Conservation (phyloP, 2,888 invertebrate genomes). For the Andrena dorsata region DNA sequence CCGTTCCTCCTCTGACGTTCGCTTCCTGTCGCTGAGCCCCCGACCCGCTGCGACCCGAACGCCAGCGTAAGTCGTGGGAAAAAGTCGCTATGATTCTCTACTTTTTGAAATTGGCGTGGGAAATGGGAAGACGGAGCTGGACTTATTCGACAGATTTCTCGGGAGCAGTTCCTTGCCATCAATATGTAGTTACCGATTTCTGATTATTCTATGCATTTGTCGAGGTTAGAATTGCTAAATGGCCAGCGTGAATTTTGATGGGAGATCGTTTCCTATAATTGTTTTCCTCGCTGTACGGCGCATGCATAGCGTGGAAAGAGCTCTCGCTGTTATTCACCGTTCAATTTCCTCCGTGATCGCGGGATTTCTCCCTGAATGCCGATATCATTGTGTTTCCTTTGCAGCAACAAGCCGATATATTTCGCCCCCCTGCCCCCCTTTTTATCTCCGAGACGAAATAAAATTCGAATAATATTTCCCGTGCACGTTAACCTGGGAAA, state of each 20-base stretch:
- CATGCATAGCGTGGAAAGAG: constrained; percentile 13
- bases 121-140: background rate
- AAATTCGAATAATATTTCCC: constrained; percentile 45
- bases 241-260: too few relatives aligned
- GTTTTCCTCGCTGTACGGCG: constrained; percentile 7
- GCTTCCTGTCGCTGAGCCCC: constrained; percentile 26
- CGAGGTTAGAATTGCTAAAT: too few relatives aligned
- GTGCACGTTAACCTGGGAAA: constrained; percentile 4
- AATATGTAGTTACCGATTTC: too few relatives aligned
- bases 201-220: too few relatives aligned
- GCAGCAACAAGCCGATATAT: constrained; percentile 28
- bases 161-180: too few relatives aligned
- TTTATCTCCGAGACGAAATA: constrained; percentile 40
- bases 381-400: constrained; percentile 52
- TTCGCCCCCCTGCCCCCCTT: background rate
- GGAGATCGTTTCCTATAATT: too few relatives aligned
- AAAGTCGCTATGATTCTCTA: constrained; percentile 41
- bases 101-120: constrained; percentile 34
- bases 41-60: background rate
- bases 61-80: constrained; percentile 28
- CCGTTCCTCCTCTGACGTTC: constrained; percentile 38
- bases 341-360: constrained; percentile 39
- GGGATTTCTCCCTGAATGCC: constrained; percentile 42
- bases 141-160: too few relatives aligned
- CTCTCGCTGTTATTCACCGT: constrained; percentile 29